Conservation (phyloP, 2,113 vertebrate species). For the Callocephalon fimbriatum region DNA sequence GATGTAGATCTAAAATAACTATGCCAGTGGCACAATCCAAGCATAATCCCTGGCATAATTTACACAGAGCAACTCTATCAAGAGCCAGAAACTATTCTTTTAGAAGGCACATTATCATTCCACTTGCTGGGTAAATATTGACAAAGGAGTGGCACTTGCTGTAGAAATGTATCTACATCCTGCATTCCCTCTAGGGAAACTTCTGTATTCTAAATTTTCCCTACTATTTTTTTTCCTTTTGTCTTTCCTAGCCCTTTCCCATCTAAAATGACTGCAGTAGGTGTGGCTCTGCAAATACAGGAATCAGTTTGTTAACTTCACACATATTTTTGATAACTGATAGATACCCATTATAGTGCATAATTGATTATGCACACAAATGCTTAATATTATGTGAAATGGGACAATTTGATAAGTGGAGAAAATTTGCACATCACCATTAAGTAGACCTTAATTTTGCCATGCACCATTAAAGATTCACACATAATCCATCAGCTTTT, state of each 20-base stretch:
- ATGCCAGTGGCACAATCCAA: constrained; percentile 54
- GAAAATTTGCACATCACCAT: constrained; percentile 1
- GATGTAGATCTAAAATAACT: constrained; percentile 15
- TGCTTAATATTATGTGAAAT: constrained; percentile 23
- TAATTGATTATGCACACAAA: constrained; percentile 15
- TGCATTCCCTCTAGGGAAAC: constrained; percentile 26
- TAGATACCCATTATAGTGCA: not conserved
- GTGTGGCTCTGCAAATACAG: not conserved
- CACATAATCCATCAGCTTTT: constrained; percentile 24
- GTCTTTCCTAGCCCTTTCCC: not conserved
- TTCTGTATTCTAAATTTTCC: constrained; percentile 25
- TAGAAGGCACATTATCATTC: constrained; percentile 31
- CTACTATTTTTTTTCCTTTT: not conserved
- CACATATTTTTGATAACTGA: constrained; percentile 22
- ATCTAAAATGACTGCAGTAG: not conserved
- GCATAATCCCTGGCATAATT: constrained; percentile 39
- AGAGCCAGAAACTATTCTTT: constrained; percentile 26
- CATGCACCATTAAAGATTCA: not conserved
- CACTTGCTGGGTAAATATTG: constrained; percentile 59
- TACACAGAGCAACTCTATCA: constrained; percentile 10
- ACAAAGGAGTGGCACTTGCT: constrained; percentile 36
- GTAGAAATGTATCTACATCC: constrained; percentile 19
- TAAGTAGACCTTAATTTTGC: constrained; percentile 33
- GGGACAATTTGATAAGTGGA: not conserved
- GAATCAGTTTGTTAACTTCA: not conserved